phyloP scores from a whole-genome alignment of 1,140 invertebrate species.

The Eupeodes corollae region DNA sequence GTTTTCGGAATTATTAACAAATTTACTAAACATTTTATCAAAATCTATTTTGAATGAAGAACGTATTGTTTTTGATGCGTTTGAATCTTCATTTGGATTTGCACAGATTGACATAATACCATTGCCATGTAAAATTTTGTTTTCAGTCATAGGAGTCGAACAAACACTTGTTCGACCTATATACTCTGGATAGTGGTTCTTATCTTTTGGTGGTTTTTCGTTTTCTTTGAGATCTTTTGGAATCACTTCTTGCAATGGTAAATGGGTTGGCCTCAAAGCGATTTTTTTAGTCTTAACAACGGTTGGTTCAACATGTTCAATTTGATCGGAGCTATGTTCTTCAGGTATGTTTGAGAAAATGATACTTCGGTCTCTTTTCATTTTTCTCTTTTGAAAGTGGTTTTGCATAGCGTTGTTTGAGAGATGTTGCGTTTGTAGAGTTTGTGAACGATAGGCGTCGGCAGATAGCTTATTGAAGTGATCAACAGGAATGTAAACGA shows the following conservation, averaged over 20 bases:
- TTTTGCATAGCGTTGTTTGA: slow-evolving; percentile 22
- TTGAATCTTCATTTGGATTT: slow-evolving; percentile 35
- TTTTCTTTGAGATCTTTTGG: slow-evolving; percentile 44
- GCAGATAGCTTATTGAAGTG: slow-evolving; percentile 44
- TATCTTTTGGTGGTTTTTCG: slow-evolving; percentile 33
- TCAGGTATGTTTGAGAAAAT: slow-evolving; percentile 68
- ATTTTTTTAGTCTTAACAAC: slow-evolving; percentile 8
- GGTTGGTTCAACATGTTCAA: slow-evolving; percentile 1
- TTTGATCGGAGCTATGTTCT: slow-evolving; percentile 37
- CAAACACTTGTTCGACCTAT: slow-evolving; percentile 56
- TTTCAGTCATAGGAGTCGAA: slow-evolving; percentile 61
- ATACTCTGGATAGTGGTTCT: slow-evolving; percentile 40
- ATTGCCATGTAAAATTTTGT: slow-evolving; percentile 57
- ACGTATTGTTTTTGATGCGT: slow-evolving; percentile 3
- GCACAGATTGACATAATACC: slow-evolving; percentile 55
- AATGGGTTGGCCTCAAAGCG: slow-evolving; percentile 40
- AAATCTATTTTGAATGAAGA: slow-evolving; percentile 23
- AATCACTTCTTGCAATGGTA: slow-evolving; percentile 44
- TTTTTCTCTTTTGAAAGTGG: slow-evolving; percentile 37
- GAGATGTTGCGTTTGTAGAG: slow-evolving; percentile 19
- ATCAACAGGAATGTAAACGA: slow-evolving; percentile 56
- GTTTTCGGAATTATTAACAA: slow-evolving; percentile 30
- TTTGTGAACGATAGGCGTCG: slow-evolving; percentile 28
- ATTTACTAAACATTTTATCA: slow-evolving; percentile 32
- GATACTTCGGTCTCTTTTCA: slow-evolving; percentile 64